These are phyloP conservation scores for Melanerpes formicivorus DNA, from an alignment of 2,113 vertebrate species.

Conservation along the genomic window DNA sequence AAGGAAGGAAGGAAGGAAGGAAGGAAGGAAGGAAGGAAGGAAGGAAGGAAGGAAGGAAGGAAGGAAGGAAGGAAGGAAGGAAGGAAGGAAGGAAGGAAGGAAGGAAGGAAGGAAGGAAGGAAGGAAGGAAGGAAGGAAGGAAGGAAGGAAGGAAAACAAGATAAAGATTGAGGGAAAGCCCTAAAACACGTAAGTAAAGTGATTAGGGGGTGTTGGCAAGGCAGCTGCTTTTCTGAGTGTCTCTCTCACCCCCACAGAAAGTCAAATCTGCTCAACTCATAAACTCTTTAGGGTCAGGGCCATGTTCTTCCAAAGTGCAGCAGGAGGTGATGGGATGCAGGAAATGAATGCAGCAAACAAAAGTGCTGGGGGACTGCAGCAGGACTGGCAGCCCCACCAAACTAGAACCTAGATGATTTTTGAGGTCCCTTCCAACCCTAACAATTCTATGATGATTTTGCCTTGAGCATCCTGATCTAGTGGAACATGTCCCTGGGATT, in stretches of 20 bases:
- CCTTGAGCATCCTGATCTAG: too few relatives aligned
- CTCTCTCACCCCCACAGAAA: neutral
- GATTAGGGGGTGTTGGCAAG: neutral
- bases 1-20: too few relatives aligned
- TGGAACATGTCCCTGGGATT: too few relatives aligned
- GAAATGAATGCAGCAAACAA: neutral
- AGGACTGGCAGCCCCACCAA: neutral
- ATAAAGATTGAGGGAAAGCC: constrained; percentile 24
- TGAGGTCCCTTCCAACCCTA: too few relatives aligned
- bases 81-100: too few relatives aligned
- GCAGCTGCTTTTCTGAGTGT: fast-evolving
- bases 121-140: too few relatives aligned
- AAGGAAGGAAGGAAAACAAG: neutral
- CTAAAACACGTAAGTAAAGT: neutral
- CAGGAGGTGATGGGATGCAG: neutral
- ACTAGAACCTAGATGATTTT: too few relatives aligned
- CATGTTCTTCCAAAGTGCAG: neutral
- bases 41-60: too few relatives aligned
- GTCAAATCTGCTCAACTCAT: neutral
- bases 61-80: too few relatives aligned
- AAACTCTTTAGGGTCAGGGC: neutral
- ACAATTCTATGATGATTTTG: neutral
- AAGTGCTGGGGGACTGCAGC: neutral
- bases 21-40: too few relatives aligned
- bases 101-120: too few relatives aligned